Percentiles rank a stretch among this genome's conserved stretches.
phyloP scores from a whole-genome alignment of 2,888 invertebrate species.

The Strigamia crassipes region DNA sequence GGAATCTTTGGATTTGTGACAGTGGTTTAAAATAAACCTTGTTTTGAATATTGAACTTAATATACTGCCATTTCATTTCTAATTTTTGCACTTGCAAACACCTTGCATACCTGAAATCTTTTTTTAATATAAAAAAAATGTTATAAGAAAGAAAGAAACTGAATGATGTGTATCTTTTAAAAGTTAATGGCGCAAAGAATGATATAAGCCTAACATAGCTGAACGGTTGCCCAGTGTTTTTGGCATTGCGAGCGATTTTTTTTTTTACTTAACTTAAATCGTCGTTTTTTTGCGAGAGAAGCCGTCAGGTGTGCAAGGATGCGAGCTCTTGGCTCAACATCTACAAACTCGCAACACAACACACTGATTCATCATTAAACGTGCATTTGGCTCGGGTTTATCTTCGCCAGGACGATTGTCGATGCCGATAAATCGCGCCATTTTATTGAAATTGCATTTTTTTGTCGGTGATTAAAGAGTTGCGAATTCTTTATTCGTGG shows the following conservation, averaged over 20 bases:
- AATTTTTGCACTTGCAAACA: background rate
- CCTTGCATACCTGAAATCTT: background rate
- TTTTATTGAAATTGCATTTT: background rate
- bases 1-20: no score
- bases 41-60: no score
- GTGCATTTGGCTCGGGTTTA: background rate
- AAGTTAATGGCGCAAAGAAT: conserved; percentile 26
- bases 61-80: background rate
- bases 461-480: background rate
- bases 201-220: conserved; percentile 28
- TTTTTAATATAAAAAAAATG: background rate
- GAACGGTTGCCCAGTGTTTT: conserved; percentile 16
- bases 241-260: background rate
- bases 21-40: no score
- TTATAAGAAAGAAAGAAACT: background rate
- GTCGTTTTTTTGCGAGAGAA: background rate
- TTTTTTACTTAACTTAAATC: conserved; percentile 16
- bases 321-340: background rate
- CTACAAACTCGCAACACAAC: background rate
- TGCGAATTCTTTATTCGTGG: background rate
- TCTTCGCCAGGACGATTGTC: background rate
- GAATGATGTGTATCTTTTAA: conserved; percentile 4
- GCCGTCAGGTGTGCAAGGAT: conserved; percentile 25
- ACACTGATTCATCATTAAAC: background rate
- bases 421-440: background rate